Base-by-base conservation (phyloP, 1,140 invertebrate species). In the Rhagoletis zephyria region DNA sequence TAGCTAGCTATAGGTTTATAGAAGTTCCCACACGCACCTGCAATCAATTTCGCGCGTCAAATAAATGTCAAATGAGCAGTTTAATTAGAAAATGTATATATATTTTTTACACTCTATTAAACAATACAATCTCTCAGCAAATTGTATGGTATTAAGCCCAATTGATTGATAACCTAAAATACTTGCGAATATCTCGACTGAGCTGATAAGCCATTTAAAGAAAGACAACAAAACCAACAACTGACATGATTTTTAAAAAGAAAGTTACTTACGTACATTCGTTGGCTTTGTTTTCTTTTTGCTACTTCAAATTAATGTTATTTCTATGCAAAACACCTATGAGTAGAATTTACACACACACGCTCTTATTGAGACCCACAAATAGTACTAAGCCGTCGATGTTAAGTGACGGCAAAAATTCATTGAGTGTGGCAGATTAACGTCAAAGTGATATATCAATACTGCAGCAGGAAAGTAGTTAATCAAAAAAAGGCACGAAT, bases 401-500 rank as follows among this genome's bases (percentile, higher is more conserved):
- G 12, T 4, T 16, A 45, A 42, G 42, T 74, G 10, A 4, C 42
- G 67, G 1, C 42, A 74, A 30, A 48, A 42, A 74, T 74, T 74
- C 42, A 74, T 74, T 74, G 67, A 74, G 67, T 74, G 10, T 74
- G 45, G 40, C 42, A 74, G 67, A 74, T 74, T 74, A 74, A 74
- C 67, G 67, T 45, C 67, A 74, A 74, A 42, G 45, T 0, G 67
- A 74, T 67, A 67, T 19, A 67, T 67, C 6, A 67, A 67, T 67
- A 67, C 10, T 19, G 30, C 3, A 5, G 12, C 6, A 40, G 40
- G 9, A 16, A 74, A 45, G 61, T 14, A 48, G 14, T 74, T 45
- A 74, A 45, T 48, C 67, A 48, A 74, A 16, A 10, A 63, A 63
- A 45, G 48, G 45, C 10, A 30, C 9, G 65, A 67, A 30, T 40